Evolutionary conservation across 2,797 vertebrate species (phyloP), one percentile per base, ranked within the genome.

Genomic region (Clarias platycephalus): DNA sequence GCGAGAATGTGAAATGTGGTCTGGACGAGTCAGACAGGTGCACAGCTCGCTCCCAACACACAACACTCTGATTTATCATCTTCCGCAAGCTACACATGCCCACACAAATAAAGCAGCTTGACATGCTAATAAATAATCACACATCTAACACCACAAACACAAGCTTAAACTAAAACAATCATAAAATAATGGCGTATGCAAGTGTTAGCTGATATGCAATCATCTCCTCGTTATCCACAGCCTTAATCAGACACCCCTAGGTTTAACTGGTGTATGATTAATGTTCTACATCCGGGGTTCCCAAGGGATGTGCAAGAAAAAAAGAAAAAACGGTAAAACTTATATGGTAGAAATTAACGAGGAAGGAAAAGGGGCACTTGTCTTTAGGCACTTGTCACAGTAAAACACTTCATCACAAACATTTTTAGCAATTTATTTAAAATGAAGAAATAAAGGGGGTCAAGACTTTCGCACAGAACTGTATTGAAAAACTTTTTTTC

Each of bases 21-120:
- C 70, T 3, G 26, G 81, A 75, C 81, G 18, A 75, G 70, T 53
- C 10, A 71, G 81, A 83, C 81, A 75, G 70, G 81, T 83, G 81
- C 26, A 49, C 58, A 5, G 16, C 58, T 3, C 18, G 5, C 18
- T 63, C 22, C 68, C 26, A 20, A 72, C 55, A 82, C 57, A 72
- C 57, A 28, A n/a, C 22, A 12, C 16, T 7, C 67, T 4, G n/a
- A 82, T 72, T 82, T 62, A 72, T 60, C 63, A n/a, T n/a, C 81
- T 55, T 74, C 18, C 40, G 9, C 70, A 75, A 83, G 68, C 37
- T 63, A 44, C 60, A 22, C 70, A 74, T 63, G 22, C 70, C 44
- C 10, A 64, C 58, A 0, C 40, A 63, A 64, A 75, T 83, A 72
- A 81, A 28, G 13, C 28, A 71, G 34, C 31, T 62, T 22, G 67